These are phyloP conservation scores for Isichthys henryi DNA, from an alignment of 2,113 vertebrate genomes.

Conservation along the genomic window DNA sequence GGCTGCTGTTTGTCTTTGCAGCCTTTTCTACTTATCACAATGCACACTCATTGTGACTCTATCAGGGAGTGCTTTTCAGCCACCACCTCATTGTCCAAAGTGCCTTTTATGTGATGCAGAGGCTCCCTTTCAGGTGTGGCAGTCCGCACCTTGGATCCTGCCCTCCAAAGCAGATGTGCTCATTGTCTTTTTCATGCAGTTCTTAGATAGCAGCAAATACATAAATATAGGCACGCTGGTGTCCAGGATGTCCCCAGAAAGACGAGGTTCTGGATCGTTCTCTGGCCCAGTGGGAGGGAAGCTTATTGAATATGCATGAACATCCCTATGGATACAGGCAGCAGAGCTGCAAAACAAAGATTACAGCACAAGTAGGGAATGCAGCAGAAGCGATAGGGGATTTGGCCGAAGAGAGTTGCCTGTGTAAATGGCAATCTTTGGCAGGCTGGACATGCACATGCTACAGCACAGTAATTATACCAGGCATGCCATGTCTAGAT, in stretches of 20 bases:
- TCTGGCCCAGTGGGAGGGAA: background rate
- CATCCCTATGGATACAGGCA: background rate
- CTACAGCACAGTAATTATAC: background rate
- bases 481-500: background rate
- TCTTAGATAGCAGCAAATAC: background rate
- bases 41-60: conserved; percentile 36
- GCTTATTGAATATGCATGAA: background rate
- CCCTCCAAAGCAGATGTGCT: background rate
- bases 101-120: conserved; percentile 49
- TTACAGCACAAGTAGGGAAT: conserved; percentile 1
- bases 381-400: background rate
- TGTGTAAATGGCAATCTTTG: background rate
- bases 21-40: conserved; percentile 62
- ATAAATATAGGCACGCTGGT: background rate
- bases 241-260: background rate
- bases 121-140: conserved; percentile 31
- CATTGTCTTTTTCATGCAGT: conserved; percentile 39
- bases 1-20: conserved; percentile 61
- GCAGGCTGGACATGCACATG: background rate
- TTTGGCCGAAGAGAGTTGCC: background rate
- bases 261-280: background rate
- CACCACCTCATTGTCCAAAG: conserved; percentile 20
- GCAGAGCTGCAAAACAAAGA: conserved; percentile 11
- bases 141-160: background rate
- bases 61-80: conserved; percentile 17